Conservation (phyloP, 2,113 vertebrate genomes). For the Oophaga pumilio region DNA sequence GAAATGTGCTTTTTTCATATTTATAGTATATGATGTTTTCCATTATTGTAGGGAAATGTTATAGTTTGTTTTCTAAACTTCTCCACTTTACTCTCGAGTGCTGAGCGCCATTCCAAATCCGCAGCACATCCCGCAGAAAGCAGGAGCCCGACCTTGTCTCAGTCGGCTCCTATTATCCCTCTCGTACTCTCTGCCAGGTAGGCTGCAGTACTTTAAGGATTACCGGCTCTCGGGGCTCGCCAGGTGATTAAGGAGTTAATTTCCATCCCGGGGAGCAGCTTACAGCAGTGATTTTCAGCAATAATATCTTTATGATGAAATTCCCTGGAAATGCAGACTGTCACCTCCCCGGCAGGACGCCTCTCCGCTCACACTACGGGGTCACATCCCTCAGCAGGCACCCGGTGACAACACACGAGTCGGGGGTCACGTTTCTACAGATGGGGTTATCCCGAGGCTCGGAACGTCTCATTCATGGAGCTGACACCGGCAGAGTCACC, state of each 20-base stretch:
- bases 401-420: neutral
- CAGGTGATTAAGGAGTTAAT: constrained; percentile 11
- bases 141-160: neutral
- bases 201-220: neutral
- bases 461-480: neutral
- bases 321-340: neutral
- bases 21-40: no score
- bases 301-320: neutral
- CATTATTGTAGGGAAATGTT: no score
- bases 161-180: neutral
- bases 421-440: neutral
- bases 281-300: neutral
- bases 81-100: neutral
- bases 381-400: neutral
- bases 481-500: neutral
- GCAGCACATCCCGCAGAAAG: neutral
- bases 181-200: neutral
- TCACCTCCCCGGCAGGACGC: neutral
- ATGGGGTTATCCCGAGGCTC: neutral
- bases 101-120: neutral
- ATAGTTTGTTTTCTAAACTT: no score
- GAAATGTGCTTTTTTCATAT: neutral
- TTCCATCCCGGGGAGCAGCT: neutral
- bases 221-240: neutral
- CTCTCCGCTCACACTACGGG: neutral